Percentiles rank a stretch among this genome's conserved stretches.
Evolutionary conservation across 2,113 vertebrate genomes (phyloP).

Genomic region (Zapus hudsonius): DNA sequence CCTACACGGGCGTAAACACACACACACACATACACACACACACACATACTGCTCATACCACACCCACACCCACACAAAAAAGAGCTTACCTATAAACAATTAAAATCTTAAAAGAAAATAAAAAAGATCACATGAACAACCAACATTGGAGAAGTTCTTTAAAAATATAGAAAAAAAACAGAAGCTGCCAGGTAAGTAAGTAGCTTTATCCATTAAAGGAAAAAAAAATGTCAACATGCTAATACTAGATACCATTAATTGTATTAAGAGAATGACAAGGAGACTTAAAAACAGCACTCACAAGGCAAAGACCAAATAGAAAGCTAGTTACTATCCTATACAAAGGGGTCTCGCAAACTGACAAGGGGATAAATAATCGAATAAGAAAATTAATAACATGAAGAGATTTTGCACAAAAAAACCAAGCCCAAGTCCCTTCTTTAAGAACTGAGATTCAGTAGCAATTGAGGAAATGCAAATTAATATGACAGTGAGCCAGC

Average conservation of each 20-base stretch:
- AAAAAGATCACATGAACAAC: not conserved
- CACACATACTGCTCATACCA: no score
- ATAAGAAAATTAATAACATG: no score
- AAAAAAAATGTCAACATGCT: not conserved
- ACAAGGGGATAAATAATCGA: no score
- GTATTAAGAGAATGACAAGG: not conserved
- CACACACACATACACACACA: no score
- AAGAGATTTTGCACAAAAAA: not conserved
- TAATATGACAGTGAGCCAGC: not conserved
- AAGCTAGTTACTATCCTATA: no score
- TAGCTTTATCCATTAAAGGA: not conserved
- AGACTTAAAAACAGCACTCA: not conserved
- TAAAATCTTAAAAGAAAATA: not conserved
- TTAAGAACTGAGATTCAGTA: not conserved
- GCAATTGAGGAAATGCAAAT: constrained; percentile 13
- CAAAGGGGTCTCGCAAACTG: no score
- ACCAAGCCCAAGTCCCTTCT: not conserved
- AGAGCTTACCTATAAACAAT: not conserved
- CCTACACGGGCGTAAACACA: no score
- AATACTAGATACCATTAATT: not conserved
- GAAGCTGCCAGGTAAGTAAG: not conserved
- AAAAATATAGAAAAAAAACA: constrained; percentile 33
- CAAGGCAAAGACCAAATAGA: no score
- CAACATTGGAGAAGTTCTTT: not conserved
- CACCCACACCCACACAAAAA: no score